Evolutionary conservation across 2,797 vertebrate genomes (phyloP).

Genomic region (Rhabdomys pumilio): DNA sequence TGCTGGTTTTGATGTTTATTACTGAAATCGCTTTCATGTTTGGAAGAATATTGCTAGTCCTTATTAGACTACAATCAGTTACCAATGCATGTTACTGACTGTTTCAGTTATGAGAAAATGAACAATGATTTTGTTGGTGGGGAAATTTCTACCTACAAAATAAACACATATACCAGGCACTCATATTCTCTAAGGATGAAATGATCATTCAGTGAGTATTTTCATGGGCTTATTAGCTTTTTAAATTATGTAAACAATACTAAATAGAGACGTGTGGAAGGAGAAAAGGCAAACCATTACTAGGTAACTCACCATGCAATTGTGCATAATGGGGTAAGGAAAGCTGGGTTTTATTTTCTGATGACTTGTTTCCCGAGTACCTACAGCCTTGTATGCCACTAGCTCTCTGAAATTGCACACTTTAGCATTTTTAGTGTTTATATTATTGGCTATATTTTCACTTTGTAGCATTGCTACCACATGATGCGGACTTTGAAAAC

Average conservation of each 20-base stretch:
- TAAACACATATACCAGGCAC: background rate
- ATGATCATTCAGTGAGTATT: background rate
- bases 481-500: background rate
- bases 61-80: background rate
- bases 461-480: background rate
- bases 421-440: conserved; percentile 59
- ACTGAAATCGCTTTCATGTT: background rate
- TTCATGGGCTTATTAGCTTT: background rate
- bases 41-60: background rate
- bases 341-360: background rate
- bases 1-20: conserved; percentile 4
- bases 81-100: background rate
- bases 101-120: conserved; percentile 32
- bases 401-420: conserved; percentile 18
- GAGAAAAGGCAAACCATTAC: background rate
- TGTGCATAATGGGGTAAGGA: background rate
- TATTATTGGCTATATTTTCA: conserved; percentile 55
- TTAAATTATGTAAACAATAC: background rate
- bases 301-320: background rate
- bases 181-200: background rate
- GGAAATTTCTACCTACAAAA: background rate
- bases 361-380: background rate
- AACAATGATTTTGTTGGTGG: background rate
- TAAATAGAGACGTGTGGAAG: background rate
- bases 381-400: background rate